Evolutionary conservation across 1,140 invertebrate species (phyloP), one percentile per base, ranked within the genome.

Genomic region (Onthophagus taurus): DNA sequence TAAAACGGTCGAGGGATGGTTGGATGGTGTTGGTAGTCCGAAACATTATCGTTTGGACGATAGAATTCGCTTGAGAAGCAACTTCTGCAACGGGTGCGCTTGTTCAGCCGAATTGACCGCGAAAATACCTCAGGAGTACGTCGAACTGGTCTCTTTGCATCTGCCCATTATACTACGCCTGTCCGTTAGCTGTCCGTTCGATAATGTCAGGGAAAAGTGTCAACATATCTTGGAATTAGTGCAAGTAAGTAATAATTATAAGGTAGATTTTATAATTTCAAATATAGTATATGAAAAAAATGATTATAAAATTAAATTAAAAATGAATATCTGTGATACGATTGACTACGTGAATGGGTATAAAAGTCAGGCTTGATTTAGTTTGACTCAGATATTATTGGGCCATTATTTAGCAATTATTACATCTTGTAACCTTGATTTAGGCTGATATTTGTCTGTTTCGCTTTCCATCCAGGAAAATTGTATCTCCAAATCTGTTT

Each of bases 171-270:
- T 76, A 45, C 59, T 75, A 14, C 64, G 74, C 47, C 64, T 76
- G 37, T 73, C 71, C 36, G 66, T 74, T 41, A 74, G 72, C 55
- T 76, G 73, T 54, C 74, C 74, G 9, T 76, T 75, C 44, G 60
- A 66, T 43, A 73, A 75, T 49, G 71, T 76, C 23, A 61, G 73
- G 37, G 69, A 70, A 50, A 75, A 75, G 51, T 75, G 72, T 50
- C 61, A 68, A 41, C 68, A 73, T 50, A 74, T 75, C 49, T 61
- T 76, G 45, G 62, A 72, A 47, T 68, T 73, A 62, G 67, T 76
- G 14, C 67, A 71, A 71, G 74, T 75, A 55, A 65, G 63, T 42
- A 20, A 11, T 12, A 35, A 4, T 12, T 9, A 5, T 31, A 31
- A 31, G 12, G 26, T 9, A 2, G 26, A 12, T 29, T 29, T 29